Evolutionary conservation across 2,113 vertebrate genomes (phyloP).

Genomic region (Perca schrenkii): DNA sequence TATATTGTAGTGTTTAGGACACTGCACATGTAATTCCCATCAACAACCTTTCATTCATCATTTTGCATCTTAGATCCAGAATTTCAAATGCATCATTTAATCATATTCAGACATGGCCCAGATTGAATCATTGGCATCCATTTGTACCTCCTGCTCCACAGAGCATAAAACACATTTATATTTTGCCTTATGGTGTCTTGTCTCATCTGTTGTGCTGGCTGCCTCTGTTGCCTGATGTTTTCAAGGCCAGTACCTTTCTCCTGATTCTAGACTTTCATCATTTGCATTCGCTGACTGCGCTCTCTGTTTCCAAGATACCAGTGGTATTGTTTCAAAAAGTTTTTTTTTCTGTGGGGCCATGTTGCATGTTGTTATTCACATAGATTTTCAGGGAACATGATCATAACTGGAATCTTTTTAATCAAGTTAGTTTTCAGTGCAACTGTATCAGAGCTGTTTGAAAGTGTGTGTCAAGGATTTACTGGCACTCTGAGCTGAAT

Average conservation of each 20-base stretch:
- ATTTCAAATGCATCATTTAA: conserved; percentile 49
- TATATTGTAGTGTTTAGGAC: not conserved
- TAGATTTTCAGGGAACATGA: conserved; percentile 5
- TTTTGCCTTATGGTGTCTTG: conserved; percentile 27
- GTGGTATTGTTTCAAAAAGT: conserved; percentile 19
- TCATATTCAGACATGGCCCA: conserved; percentile 34
- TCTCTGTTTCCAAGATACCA: conserved; percentile 32
- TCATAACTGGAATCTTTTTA: conserved; percentile 32
- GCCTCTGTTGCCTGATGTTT: conserved; percentile 39
- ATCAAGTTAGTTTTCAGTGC: conserved; percentile 48
- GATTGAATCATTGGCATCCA: conserved; percentile 48
- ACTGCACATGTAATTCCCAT: not conserved
- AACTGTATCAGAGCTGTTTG: conserved; percentile 38
- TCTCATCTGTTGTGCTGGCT: conserved; percentile 49
- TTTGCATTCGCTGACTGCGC: conserved; percentile 46
- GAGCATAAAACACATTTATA: conserved; percentile 49
- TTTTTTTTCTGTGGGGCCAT: not conserved
- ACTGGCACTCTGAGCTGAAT: conserved; percentile 63
- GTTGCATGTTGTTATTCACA: not conserved
- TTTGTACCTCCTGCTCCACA: conserved; percentile 13
- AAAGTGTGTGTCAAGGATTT: conserved; percentile 55
- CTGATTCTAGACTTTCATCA: conserved; percentile 44
- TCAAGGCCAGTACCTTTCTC: conserved; percentile 29
- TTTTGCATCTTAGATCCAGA: conserved; percentile 22
- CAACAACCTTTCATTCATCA: not conserved